phyloP scores from a whole-genome alignment of 2,797 vertebrate species.

The Crypturellus tataupa region DNA sequence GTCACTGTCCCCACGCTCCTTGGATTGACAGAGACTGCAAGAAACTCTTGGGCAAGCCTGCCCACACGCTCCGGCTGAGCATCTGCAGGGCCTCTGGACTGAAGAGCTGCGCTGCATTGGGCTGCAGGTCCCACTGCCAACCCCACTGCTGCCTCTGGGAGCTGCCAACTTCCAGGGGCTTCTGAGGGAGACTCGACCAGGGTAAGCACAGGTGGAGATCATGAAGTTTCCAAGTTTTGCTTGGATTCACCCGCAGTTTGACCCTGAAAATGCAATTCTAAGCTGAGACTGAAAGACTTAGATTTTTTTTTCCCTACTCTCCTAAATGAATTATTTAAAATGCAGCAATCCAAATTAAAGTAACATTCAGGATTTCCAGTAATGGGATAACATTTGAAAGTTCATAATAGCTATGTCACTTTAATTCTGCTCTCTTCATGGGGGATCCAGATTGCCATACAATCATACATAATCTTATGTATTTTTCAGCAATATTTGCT shows the following conservation, averaged over 20 bases:
- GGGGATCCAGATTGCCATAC: not conserved
- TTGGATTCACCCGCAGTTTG: not conserved
- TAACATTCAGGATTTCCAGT: conserved; percentile 14
- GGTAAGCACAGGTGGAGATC: not conserved
- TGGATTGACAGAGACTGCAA: not conserved
- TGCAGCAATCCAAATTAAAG: not conserved
- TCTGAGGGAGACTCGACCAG: not conserved
- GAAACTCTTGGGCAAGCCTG: not conserved
- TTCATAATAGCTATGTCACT: not conserved
- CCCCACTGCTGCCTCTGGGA: not conserved
- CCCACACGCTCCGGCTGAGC: not conserved
- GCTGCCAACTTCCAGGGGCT: not conserved
- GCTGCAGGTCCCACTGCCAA: not conserved
- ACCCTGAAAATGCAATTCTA: conserved; percentile 3
- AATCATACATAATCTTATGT: not conserved
- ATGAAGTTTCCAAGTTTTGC: not conserved
- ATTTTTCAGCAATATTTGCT: conserved; percentile 29
- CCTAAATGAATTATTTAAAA: not conserved
- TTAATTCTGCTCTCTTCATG: not conserved
- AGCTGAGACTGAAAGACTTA: not conserved
- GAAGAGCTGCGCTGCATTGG: not conserved
- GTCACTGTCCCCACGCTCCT: not conserved
- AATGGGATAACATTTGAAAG: not conserved
- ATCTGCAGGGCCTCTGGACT: not conserved
- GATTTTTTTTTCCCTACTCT: not conserved